phyloP scores from a whole-genome alignment of 2,113 vertebrate genomes.

The Xyrauchen texanus region DNA sequence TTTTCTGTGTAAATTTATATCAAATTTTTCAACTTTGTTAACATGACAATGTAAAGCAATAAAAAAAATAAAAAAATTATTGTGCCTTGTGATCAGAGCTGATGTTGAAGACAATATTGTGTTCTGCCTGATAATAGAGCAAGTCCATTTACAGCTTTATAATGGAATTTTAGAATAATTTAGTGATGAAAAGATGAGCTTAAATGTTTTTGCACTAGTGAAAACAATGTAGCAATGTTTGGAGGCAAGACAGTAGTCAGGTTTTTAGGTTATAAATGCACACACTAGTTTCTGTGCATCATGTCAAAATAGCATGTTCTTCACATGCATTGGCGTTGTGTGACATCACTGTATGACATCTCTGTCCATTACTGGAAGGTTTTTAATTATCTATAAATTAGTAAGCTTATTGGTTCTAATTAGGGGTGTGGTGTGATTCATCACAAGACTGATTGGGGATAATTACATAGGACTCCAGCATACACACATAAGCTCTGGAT shows the following conservation, averaged over 20 bases:
- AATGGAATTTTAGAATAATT: neutral
- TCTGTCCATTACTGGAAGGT: conserved; percentile 39
- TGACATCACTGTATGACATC: conserved; percentile 20
- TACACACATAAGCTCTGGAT: conserved; percentile 13
- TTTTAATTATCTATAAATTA: conserved; percentile 65
- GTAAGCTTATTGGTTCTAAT: conserved; percentile 62
- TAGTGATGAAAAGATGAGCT: neutral
- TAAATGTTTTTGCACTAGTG: neutral
- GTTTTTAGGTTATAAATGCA: neutral
- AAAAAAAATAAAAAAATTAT: no score
- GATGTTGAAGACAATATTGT: neutral
- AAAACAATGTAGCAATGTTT: neutral
- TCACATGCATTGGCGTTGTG: neutral
- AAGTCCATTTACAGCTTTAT: neutral
- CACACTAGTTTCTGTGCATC: neutral
- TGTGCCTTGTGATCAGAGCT: neutral
- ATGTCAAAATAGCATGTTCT: neutral
- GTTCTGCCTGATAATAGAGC: neutral
- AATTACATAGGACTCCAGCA: conserved; percentile 54
- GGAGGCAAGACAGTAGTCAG: neutral
- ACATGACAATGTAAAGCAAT: no score
- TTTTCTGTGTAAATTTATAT: no score
- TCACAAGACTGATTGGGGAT: conserved; percentile 49
- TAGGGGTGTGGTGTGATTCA: conserved; percentile 57
- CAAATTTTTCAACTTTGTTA: no score